Conservation (phyloP, 2,888 invertebrate species). For the Platynereis dumerilii region DNA sequence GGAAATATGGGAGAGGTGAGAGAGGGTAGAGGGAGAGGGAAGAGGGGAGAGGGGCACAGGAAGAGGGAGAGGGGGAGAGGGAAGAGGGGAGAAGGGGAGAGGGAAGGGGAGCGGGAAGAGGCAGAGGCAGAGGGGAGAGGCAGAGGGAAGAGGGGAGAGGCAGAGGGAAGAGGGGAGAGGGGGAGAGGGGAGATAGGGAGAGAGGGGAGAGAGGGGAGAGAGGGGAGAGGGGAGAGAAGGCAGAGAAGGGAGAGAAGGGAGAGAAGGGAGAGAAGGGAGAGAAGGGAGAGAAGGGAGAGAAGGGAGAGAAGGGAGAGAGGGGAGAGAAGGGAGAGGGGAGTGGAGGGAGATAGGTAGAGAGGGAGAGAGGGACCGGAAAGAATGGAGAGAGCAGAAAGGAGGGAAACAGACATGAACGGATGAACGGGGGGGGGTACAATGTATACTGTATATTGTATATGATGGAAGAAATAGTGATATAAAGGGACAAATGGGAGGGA, state of each 20-base stretch:
- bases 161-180: background rate
- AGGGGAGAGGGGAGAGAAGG: background rate
- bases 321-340: too few relatives aligned
- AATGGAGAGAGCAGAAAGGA: too few relatives aligned
- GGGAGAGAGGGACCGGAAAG: too few relatives aligned
- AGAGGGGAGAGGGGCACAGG: background rate
- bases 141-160: background rate
- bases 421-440: too few relatives aligned
- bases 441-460: too few relatives aligned
- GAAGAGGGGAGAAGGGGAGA: conserved; percentile 1
- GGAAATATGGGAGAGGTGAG: background rate
- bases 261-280: background rate
- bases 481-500: too few relatives aligned
- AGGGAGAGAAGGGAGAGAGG: background rate
- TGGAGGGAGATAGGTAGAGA: too few relatives aligned
- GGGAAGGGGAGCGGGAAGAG: background rate
- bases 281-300: background rate
- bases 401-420: too few relatives aligned
- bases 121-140: background rate
- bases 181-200: background rate
- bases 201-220: background rate
- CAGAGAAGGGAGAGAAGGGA: background rate
- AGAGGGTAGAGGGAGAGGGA: background rate
- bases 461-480: too few relatives aligned
- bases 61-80: background rate